A percentile compares a stretch with the other conserved stretches of the same genome.
These are phyloP conservation scores for Ricordea florida DNA, from an alignment of 92 coral and sea anemone genomes.

Conservation along the genomic window DNA sequence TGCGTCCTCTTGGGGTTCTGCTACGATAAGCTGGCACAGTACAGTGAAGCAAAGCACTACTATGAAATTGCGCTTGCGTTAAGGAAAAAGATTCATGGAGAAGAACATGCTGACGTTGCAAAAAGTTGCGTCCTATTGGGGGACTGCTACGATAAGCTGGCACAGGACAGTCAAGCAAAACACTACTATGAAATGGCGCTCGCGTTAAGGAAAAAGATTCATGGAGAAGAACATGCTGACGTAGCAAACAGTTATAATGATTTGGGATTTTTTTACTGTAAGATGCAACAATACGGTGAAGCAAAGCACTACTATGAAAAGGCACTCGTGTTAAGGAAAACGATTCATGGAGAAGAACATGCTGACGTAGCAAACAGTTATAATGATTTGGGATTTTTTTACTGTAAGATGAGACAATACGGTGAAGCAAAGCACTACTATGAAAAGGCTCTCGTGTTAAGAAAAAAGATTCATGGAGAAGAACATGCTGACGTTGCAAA, in stretches of 20 bases:
- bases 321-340: not conserved
- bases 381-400: not conserved
- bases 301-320: not conserved
- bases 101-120: not conserved
- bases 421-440: not conserved
- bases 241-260: not conserved
- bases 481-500: not conserved
- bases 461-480: not conserved
- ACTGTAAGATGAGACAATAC: not conserved
- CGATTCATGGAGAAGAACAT: not conserved
- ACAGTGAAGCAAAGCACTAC: not conserved
- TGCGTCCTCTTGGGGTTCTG: too few species aligned
- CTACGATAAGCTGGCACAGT: too few species aligned
- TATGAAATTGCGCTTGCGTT: too few species aligned
- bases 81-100: not conserved
- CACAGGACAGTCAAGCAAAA: not conserved
- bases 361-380: not conserved
- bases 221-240: not conserved
- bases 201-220: not conserved
- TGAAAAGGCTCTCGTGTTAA: not conserved
- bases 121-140: not conserved
- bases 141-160: not conserved
- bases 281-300: not conserved
- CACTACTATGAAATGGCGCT: not conserved
- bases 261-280: not conserved